Conservation (phyloP, 2,113 vertebrate species). For the Vulpes vulpes region DNA sequence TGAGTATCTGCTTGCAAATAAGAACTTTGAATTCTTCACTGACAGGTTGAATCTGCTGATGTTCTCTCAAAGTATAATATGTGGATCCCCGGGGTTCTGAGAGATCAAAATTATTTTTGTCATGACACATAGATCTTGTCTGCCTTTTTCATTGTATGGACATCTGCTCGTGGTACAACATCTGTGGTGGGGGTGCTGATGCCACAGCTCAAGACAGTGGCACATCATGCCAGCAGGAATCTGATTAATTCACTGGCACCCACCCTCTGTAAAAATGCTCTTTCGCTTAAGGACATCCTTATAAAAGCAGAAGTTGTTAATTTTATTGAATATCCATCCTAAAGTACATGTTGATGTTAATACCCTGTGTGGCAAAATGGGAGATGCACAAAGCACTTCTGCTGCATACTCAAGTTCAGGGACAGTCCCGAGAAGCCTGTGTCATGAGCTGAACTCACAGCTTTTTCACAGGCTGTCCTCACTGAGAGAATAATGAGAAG, state of each 20-base stretch:
- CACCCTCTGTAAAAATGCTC: not conserved
- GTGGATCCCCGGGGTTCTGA: not conserved
- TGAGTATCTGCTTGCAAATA: accelerated
- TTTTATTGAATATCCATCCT: not conserved
- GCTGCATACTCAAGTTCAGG: not conserved
- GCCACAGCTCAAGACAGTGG: not conserved
- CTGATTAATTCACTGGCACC: too few species aligned
- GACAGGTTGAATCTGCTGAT: not conserved
- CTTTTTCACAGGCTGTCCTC: not conserved
- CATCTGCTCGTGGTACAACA: not conserved
- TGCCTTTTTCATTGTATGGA: not conserved
- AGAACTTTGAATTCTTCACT: not conserved
- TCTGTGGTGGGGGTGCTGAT: accelerated
- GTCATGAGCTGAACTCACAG: not conserved
- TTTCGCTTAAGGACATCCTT: not conserved
- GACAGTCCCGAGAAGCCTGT: accelerated
- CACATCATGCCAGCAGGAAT: not conserved
- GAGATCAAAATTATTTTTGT: not conserved
- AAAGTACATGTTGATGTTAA: not conserved
- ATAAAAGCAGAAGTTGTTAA: not conserved
- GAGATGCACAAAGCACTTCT: not conserved
- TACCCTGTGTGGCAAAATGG: accelerated
- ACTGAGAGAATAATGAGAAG: not conserved
- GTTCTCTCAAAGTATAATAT: too few species aligned
- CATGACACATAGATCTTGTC: not conserved